Evolutionary conservation across 2,888 invertebrate genomes (phyloP).

Genomic region (Thymelicus sylvestris): DNA sequence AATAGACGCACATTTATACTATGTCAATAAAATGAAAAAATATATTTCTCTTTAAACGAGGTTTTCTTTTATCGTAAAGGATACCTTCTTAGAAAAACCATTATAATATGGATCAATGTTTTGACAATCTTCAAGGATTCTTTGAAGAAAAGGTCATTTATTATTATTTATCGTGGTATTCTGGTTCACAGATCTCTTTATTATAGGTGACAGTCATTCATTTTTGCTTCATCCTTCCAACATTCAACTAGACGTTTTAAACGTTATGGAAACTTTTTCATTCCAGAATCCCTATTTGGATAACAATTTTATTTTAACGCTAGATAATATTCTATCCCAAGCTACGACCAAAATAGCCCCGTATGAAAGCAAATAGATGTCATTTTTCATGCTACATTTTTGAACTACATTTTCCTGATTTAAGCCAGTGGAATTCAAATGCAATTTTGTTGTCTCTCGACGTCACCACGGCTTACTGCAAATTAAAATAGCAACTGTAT

Average conservation of each 20-base stretch:
- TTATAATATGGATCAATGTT: neutral
- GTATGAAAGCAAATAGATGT: constrained; percentile 6
- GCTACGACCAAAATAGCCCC: neutral
- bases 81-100: neutral
- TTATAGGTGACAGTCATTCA: neutral
- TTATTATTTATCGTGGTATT: constrained; percentile 9
- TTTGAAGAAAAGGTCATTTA: constrained; percentile 1
- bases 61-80: neutral
- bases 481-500: constrained; percentile 49
- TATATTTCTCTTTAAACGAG: neutral
- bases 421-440: constrained; percentile 20
- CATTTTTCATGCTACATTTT: constrained; percentile 14
- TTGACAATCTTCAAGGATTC: constrained; percentile 3
- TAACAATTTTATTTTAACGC: too few species aligned
- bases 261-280: too few species aligned
- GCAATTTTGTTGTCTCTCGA: constrained; percentile 31
- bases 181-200: constrained; percentile 3
- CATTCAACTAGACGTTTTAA: too few species aligned
- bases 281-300: too few species aligned
- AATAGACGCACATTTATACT: too few species aligned
- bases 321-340: neutral
- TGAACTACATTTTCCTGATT: constrained; percentile 23
- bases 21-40: neutral
- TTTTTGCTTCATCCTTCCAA: too few species aligned
- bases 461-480: constrained; percentile 33